Conservation (phyloP, 2,888 invertebrate species). For the Rotaria magnacalcarata region DNA sequence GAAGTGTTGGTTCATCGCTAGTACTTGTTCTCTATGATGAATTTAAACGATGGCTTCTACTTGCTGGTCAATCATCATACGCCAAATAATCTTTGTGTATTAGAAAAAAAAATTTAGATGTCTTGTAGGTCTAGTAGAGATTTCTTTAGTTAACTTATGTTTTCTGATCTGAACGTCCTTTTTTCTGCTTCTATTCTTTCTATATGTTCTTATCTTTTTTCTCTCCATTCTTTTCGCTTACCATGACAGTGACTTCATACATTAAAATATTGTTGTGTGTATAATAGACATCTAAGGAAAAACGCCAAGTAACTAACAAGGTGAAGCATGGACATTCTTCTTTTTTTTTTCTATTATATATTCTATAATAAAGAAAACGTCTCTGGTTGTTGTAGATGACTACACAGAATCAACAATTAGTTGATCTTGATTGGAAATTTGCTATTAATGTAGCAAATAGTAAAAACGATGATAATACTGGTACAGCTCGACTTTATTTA, state of each 20-base stretch:
- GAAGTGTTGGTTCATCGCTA: neutral
- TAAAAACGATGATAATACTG: neutral
- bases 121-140: too few relatives aligned
- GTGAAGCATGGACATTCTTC: neutral
- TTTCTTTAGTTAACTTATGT: neutral
- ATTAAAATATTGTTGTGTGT: neutral
- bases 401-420: neutral
- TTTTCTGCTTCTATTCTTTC: neutral
- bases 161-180: neutral
- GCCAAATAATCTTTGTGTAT: neutral
- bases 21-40: conserved; percentile 34
- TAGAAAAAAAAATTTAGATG: neutral
- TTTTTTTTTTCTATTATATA: neutral
- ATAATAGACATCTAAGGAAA: neutral
- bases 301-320: neutral
- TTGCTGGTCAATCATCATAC: neutral
- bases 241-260: neutral
- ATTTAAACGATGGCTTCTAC: neutral
- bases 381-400: neutral
- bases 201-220: neutral
- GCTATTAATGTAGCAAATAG: conserved; percentile 4
- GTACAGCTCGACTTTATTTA: conserved; percentile 20
- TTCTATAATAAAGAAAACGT: too few relatives aligned
- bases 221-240: neutral
- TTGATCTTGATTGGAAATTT: conserved; percentile 37